Evolutionary conservation across 2,113 vertebrate species (phyloP).

Genomic region (Trachemys scripta): DNA sequence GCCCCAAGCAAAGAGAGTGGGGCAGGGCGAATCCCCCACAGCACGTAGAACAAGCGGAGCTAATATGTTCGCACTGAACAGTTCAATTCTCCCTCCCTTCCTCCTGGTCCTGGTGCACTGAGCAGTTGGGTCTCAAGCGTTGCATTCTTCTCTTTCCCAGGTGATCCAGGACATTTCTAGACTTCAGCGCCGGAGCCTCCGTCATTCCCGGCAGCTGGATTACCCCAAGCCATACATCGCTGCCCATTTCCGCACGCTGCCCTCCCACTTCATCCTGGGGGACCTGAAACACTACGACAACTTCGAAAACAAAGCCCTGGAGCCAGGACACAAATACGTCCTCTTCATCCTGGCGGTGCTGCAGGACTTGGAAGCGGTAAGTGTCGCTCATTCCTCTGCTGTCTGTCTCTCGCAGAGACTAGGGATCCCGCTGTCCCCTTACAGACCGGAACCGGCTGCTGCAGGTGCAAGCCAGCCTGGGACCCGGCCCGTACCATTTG

Average conservation of each 20-base stretch:
- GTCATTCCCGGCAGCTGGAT: constrained; percentile 90
- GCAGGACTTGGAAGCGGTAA: constrained; percentile 87
- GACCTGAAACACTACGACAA: constrained; percentile 90
- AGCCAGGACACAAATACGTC: constrained; percentile 91
- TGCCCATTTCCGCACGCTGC: constrained; percentile 90
- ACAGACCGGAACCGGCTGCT: background rate
- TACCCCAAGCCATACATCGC: constrained; percentile 92
- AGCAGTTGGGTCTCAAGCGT: background rate
- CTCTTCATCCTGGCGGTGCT: constrained; percentile 94
- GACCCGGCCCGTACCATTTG: background rate
- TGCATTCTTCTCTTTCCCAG: constrained; percentile 65
- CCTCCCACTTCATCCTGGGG: constrained; percentile 88
- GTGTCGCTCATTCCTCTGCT: constrained; percentile 28
- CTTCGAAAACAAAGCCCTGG: constrained; percentile 92
- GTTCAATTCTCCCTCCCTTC: background rate
- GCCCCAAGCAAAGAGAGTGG: background rate
- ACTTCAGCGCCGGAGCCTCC: constrained; percentile 90
- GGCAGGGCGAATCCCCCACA: too few relatives aligned
- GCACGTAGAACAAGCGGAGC: too few relatives aligned
- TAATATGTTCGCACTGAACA: background rate
- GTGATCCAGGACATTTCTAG: constrained; percentile 86
- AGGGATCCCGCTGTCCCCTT: background rate
- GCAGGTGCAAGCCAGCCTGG: background rate
- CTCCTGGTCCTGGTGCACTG: background rate
- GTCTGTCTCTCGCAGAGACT: background rate